Conservation (phyloP, 2,113 vertebrate species). For the Capreolus pygargus region DNA sequence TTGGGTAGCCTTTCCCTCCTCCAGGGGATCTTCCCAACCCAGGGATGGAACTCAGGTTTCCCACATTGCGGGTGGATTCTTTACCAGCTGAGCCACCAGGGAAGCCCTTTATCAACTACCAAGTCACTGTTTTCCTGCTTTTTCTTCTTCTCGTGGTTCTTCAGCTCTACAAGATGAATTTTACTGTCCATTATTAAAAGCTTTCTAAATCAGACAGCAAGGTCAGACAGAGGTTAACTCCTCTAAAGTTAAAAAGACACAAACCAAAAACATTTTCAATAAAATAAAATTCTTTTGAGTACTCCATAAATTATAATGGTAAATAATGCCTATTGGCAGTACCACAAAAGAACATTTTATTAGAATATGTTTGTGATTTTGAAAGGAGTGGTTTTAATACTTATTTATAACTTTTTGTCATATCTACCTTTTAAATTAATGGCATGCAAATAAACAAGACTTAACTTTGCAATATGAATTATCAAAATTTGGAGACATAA, state of each 20-base stretch:
- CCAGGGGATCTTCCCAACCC: neutral
- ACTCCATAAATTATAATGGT: neutral
- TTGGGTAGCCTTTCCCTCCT: neutral
- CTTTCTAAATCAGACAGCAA: neutral
- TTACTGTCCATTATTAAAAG: neutral
- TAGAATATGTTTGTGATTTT: neutral
- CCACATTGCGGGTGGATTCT: rapidly evolving
- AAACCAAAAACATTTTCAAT: neutral
- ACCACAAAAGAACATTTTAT: neutral
- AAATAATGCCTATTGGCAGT: neutral
- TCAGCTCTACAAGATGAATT: neutral
- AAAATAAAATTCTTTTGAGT: conserved; percentile 3
- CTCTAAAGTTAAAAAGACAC: neutral
- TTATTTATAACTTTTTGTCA: neutral
- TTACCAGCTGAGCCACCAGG: neutral
- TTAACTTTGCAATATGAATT: neutral
- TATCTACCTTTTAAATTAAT: neutral
- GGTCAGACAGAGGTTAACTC: neutral
- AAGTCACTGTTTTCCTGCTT: neutral
- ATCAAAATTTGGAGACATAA: neutral
- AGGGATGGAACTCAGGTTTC: neutral
- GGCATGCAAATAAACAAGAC: neutral
- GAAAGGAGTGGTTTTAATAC: neutral
- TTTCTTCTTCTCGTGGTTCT: neutral
- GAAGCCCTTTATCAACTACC: neutral